These are phyloP conservation scores for Drosophila setifemur DNA, from an alignment of 1,140 invertebrate genomes.

Conservation along the genomic window DNA sequence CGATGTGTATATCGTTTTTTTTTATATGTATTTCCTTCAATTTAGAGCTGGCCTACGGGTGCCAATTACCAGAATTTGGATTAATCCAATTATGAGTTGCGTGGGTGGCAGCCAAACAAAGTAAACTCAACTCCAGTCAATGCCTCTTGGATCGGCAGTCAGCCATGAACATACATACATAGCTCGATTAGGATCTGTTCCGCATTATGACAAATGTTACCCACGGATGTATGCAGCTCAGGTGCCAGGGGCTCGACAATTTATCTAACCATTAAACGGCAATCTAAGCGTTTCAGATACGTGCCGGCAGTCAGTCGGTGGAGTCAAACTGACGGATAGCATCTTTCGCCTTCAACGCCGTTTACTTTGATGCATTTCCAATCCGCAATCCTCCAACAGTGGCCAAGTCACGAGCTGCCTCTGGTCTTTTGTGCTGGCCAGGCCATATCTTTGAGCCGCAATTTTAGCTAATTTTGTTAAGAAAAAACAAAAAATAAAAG, in stretches of 20 bases:
- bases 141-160: background rate
- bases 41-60: constrained; percentile 39
- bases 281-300: constrained; percentile 58
- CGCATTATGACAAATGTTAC: constrained; percentile 72
- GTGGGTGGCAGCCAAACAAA: constrained; percentile 10
- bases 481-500: constrained; percentile 1
- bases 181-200: constrained; percentile 43
- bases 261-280: constrained; percentile 56
- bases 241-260: constrained; percentile 51
- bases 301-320: constrained; percentile 47
- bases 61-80: constrained; percentile 54
- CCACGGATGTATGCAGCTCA: constrained; percentile 60
- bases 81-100: constrained; percentile 28
- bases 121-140: background rate
- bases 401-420: constrained; percentile 60
- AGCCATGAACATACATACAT: background rate
- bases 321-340: constrained; percentile 42
- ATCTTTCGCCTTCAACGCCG: constrained; percentile 57
- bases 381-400: constrained; percentile 27
- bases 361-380: constrained; percentile 57
- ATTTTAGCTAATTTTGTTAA: constrained; percentile 58
- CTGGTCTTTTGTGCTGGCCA: constrained; percentile 37
- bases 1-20: background rate
- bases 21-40: constrained; percentile 57
- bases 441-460: constrained; percentile 17